Evolutionary conservation across 2,113 vertebrate species (phyloP).

Genomic region (Albula glossodonta): DNA sequence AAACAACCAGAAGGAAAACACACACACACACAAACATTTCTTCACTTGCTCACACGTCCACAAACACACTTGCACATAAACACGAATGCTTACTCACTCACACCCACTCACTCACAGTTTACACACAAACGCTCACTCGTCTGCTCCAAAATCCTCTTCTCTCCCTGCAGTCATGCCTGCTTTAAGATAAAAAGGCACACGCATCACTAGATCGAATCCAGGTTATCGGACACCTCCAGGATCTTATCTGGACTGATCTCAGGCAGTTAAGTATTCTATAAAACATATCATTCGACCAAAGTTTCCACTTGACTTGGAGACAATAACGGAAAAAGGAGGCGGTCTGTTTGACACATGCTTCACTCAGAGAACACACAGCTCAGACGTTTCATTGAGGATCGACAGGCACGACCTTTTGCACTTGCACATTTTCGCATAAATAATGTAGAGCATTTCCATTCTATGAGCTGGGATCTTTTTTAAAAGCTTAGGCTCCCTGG

Average conservation of each 20-base stretch:
- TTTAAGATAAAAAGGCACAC: background rate
- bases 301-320: background rate
- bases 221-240: background rate
- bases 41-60: too few species aligned
- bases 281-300: background rate
- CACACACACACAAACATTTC: background rate
- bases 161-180: background rate
- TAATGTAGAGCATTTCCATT: background rate
- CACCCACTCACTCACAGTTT: too few species aligned
- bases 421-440: background rate
- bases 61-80: too few species aligned
- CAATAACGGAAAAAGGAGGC: background rate
- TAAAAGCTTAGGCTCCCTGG: background rate
- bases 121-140: background rate
- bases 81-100: background rate
- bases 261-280: constrained; percentile 1
- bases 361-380: background rate
- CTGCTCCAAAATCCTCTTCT: background rate
- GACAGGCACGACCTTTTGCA: background rate
- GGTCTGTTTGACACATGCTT: background rate
- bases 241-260: background rate
- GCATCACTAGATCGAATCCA: background rate
- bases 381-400: background rate
- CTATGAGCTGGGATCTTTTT: background rate
- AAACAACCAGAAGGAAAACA: background rate